These are phyloP conservation scores for Nemapogon koenigi DNA, from an alignment of 2,888 invertebrate genomes.

Conservation along the genomic window DNA sequence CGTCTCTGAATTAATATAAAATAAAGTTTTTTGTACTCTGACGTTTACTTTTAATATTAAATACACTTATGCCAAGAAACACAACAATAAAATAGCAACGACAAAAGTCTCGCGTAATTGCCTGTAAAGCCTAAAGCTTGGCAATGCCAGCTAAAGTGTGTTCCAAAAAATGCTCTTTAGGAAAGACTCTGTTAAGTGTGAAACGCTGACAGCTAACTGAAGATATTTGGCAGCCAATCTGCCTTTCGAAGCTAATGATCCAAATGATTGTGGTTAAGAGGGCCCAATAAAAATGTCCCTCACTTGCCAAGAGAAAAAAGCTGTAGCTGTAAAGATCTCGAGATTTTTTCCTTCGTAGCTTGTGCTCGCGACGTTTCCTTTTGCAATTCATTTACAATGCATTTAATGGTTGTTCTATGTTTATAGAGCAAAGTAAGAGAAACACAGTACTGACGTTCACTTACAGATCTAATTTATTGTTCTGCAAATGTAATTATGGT, in stretches of 20 bases:
- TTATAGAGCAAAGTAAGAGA: slow-evolving; percentile 2
- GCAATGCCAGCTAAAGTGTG: slow-evolving; percentile 30
- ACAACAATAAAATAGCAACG: too few relatives aligned
- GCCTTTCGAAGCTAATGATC: slow-evolving; percentile 53
- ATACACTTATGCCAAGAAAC: too few relatives aligned
- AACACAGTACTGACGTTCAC: too few relatives aligned
- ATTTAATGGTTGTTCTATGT: slow-evolving; percentile 7
- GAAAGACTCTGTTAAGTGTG: slow-evolving; percentile 8
- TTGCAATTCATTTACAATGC: slow-evolving; percentile 8
- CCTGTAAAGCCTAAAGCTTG: too few relatives aligned
- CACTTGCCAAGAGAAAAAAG: slow-evolving; percentile 59
- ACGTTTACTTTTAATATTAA: too few relatives aligned
- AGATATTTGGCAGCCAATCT: slow-evolving; percentile 59
- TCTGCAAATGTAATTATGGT: too few relatives aligned
- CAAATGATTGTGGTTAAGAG: slow-evolving; percentile 59
- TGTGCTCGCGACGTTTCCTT: background rate
- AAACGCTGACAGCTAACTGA: slow-evolving; percentile 25
- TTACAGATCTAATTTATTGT: too few relatives aligned
- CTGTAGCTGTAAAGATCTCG: slow-evolving; percentile 44
- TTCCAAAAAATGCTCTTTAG: slow-evolving; percentile 31
- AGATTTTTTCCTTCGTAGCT: slow-evolving; percentile 36
- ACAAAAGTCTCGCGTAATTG: too few relatives aligned
- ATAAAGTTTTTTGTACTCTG: too few relatives aligned
- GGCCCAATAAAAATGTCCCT: slow-evolving; percentile 58
- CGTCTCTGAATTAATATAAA: too few relatives aligned